Evolutionary conservation across 2,888 invertebrate species (phyloP), one percentile per base, ranked within the genome.

Genomic region (Trilocha varians): DNA sequence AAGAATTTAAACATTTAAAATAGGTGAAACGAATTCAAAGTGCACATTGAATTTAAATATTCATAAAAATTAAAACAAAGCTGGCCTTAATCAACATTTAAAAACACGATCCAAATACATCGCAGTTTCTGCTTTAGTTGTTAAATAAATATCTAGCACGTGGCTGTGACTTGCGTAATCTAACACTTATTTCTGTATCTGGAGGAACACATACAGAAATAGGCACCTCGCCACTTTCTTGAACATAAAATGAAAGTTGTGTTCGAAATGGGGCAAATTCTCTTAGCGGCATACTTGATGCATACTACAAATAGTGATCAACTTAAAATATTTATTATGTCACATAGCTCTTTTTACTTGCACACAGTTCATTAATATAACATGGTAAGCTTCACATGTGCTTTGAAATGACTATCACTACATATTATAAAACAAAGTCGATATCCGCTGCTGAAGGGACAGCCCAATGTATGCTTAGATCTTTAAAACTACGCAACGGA

Each of bases 211-310:
- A 43, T 53, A 62, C 65, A 62, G 62, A 70, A 71, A 71, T 73
- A 70, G 65, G 51, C 51, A 47, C 53, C 51, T 50, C 49, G 41
- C 50, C 65, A 68, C 61, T 68, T 68, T 67, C 62, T 55, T 37
- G 5, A 13, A 11, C 37, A 37, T 17, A 17, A 17, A 25, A 37
- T 14, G 13, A n/a, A 34, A 17, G 39, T 34, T 39, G 33, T 17
- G 17, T 39, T 4, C 15, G 33, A 14, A 13, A 39, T 17, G 34
- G n/a, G n/a, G n/a, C n/a, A n/a, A n/a, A n/a, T n/a, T n/a, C n/a
- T n/a, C n/a, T n/a, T n/a, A n/a, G n/a, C n/a, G n/a, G n/a, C n/a
- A n/a, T n/a, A n/a, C n/a, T n/a, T n/a, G n/a, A n/a, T n/a, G n/a
- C n/a, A n/a, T n/a, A n/a, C n/a, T n/a, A n/a, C n/a, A n/a, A n/a